Conservation (phyloP, 2,888 invertebrate genomes). For the Drosophila longiperda region DNA sequence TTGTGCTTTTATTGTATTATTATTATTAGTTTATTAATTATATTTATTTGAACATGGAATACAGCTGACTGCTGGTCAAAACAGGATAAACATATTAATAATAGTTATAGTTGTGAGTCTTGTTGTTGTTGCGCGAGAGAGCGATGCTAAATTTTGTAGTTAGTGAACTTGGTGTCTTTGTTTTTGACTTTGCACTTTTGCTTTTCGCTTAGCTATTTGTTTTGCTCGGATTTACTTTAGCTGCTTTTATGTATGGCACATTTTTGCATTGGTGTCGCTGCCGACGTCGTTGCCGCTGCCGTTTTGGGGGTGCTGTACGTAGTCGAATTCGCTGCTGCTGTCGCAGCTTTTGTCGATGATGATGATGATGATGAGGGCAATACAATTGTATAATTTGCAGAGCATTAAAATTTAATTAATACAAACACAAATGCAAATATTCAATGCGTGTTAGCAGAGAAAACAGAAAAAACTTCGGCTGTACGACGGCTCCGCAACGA, state of each 20-base stretch:
- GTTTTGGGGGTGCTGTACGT: constrained; percentile 76
- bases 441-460: constrained; percentile 33
- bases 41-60: constrained; percentile 6
- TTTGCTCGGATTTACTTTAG: constrained; percentile 44
- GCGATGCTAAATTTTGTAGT: constrained; percentile 20
- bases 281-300: constrained; percentile 37
- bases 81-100: constrained; percentile 14
- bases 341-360: constrained; percentile 8
- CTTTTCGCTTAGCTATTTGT: constrained; percentile 36
- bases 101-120: background rate
- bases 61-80: constrained; percentile 20
- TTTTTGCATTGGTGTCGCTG: constrained; percentile 45
- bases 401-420: constrained; percentile 61
- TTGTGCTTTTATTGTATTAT: constrained; percentile 31
- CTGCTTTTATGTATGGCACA: constrained; percentile 56
- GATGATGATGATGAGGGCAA: constrained; percentile 44
- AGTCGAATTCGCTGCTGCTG: constrained; percentile 34
- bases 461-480: constrained; percentile 29
- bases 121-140: background rate
- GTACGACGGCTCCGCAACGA: constrained; percentile 49
- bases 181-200: constrained; percentile 51
- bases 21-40: constrained; percentile 20
- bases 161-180: constrained; percentile 43
- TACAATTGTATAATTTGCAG: constrained; percentile 74
- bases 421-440: constrained; percentile 22